These are phyloP conservation scores for Drosophila jambulina DNA, from an alignment of 1,140 invertebrate species.

Conservation along the genomic window DNA sequence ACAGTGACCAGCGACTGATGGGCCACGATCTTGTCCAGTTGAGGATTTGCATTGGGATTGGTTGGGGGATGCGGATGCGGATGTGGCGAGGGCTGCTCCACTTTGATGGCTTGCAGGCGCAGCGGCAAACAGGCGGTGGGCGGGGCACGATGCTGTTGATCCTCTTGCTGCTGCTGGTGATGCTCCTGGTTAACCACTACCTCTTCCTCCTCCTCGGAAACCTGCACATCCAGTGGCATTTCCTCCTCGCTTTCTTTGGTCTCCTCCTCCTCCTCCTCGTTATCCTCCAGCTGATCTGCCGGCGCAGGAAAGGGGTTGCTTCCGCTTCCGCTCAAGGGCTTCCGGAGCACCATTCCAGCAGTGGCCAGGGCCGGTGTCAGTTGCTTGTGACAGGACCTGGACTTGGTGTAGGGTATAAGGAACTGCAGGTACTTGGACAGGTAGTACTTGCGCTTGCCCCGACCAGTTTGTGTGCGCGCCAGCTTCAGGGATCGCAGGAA, in stretches of 20 bases:
- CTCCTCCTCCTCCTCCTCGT: slow-evolving; percentile 1
- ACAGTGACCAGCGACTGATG: slow-evolving; percentile 64
- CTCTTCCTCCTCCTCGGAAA: slow-evolving; percentile 43
- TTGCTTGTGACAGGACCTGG: slow-evolving; percentile 58
- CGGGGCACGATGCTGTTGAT: not conserved
- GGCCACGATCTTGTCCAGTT: slow-evolving; percentile 38
- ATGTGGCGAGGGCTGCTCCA: slow-evolving; percentile 43
- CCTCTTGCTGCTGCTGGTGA: not conserved
- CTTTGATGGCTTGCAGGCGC: slow-evolving; percentile 66
- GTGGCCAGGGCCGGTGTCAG: not conserved
- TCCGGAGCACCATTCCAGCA: slow-evolving; percentile 58
- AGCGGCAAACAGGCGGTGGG: slow-evolving; percentile 42
- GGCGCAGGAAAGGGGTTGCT: not conserved
- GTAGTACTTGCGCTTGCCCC: slow-evolving; percentile 81
- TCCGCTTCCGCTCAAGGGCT: slow-evolving; percentile 31
- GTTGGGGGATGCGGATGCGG: not conserved
- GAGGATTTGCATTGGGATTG: not conserved
- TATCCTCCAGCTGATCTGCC: slow-evolving; percentile 35
- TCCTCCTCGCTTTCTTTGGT: slow-evolving; percentile 47
- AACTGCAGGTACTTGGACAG: slow-evolving; percentile 81
- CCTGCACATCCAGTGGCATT: slow-evolving; percentile 51
- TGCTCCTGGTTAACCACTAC: not conserved
- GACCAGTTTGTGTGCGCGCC: slow-evolving; percentile 74
- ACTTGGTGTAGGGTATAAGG: slow-evolving; percentile 79
- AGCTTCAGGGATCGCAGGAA: slow-evolving; percentile 78